These are phyloP conservation scores for Pycnonotus jocosus DNA, from an alignment of 2,113 vertebrate species.

Conservation along the genomic window DNA sequence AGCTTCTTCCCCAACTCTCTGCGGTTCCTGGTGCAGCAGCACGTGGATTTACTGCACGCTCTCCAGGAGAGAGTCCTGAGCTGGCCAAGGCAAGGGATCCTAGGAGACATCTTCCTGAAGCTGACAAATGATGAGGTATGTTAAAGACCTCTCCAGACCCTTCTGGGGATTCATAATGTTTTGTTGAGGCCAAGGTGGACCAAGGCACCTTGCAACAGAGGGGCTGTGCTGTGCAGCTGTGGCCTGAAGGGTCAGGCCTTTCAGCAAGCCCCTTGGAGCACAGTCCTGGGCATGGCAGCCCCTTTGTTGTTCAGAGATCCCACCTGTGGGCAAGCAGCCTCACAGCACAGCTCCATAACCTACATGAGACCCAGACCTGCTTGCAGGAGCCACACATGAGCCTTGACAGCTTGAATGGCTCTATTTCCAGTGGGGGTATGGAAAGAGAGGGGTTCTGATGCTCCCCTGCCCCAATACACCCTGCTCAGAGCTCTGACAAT, in stretches of 20 bases:
- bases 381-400: not conserved
- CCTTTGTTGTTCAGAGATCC: not conserved
- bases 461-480: not conserved
- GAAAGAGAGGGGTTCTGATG: not conserved
- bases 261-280: not conserved
- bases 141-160: not conserved
- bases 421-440: not conserved
- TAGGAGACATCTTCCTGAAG: conserved; percentile 95
- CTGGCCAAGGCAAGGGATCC: conserved; percentile 91
- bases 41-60: conserved; percentile 88
- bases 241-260: not conserved
- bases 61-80: conserved; percentile 91
- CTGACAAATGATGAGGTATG: conserved; percentile 91
- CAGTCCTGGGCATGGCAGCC: not conserved
- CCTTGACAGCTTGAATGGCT: not conserved
- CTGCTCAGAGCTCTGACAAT: not conserved
- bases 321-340: not conserved
- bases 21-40: conserved; percentile 93
- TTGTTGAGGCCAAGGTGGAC: not conserved
- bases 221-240: not conserved
- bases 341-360: not conserved
- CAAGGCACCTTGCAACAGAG: not conserved
- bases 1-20: conserved; percentile 93
- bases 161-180: not conserved
- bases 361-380: not conserved